Base-by-base conservation (phyloP, 2,113 vertebrate genomes). In the Rhegmatorhina hoffmannsi region DNA sequence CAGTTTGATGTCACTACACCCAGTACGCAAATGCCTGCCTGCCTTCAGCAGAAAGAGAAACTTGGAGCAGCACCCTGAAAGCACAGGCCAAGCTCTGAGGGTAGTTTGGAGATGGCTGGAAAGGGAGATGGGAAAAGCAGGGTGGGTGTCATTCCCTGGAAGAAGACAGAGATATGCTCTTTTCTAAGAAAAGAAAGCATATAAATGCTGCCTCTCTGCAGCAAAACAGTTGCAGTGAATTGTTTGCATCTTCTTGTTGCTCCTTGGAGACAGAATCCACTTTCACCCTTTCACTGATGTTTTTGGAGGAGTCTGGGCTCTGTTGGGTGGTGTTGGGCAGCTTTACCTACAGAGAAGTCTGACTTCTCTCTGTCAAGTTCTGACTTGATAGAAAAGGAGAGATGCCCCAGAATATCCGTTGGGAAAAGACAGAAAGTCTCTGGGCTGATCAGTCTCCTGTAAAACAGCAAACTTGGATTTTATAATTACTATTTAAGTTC, bases 81-180 rank as follows among this genome's bases (percentile, higher is more conserved):
- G 31, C n/a, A 23, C 1, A 3, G 44, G 16, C 34, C 19, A 14
- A 31, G 63, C 25, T 87, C 28, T 10, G 7, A 63, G 91, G 8
- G n/a, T 53, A 25, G 18, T 59, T 69, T 86, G 59, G 59, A 52
- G 52, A 29, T 67, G 38, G 9, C 31, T 79, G 38, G 70, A 44
- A 62, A 78, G 43, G 1, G 2, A 69, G 25, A 16, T 24, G 8
- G 17, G 28, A 8, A 50, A 59, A 68, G 31, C 28, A 60, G 40
- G 3, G n/a, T 66, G 25, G 28, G 8, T 47, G 29, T n/a, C 0
- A 2, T 18, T 55, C 13, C 7, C 4, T 2, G 7, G 47, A 55
- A 87, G 28, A 33, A 82, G 55, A 46, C 13, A 4, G 29, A 9
- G 56, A 78, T 25, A 50, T 58, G 10, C 3, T 58, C 11, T 81